Evolutionary conservation across 1,140 invertebrate genomes (phyloP).

Genomic region (Nymphalis io): DNA sequence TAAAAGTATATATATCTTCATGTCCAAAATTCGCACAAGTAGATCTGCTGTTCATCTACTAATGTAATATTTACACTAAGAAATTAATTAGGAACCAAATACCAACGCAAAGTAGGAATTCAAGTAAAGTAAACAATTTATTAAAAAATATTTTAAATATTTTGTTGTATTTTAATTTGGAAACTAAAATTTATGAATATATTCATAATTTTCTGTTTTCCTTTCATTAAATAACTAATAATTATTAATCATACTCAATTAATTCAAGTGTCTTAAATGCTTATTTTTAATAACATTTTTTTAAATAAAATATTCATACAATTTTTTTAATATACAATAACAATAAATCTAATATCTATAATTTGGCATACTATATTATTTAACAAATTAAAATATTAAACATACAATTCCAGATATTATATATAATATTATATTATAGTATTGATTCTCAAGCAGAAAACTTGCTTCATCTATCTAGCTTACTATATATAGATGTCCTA

Average conservation of each 20-base stretch:
- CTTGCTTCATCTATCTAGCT: no score
- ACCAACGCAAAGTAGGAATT: neutral
- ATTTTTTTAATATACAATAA: conserved; percentile 2
- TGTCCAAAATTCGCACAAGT: no score
- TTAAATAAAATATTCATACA: neutral
- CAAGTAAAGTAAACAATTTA: neutral
- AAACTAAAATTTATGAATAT: no score
- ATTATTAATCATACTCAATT: neutral
- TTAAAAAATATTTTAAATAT: neutral
- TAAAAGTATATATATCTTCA: no score
- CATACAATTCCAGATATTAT: neutral
- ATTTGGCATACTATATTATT: neutral
- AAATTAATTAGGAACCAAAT: neutral
- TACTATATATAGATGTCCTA: no score
- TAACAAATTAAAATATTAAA: neutral
- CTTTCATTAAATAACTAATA: no score
- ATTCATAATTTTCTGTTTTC: no score
- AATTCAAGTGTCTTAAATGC: neutral
- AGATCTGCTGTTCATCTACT: no score
- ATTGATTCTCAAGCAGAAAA: neutral
- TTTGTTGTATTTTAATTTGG: no score
- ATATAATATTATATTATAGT: neutral
- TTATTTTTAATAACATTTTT: conserved; percentile 3
- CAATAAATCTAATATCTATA: conserved; percentile 2
- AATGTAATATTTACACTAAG: neutral